Evolutionary conservation across 2,888 invertebrate genomes (phyloP), one percentile per base, ranked within the genome.

Genomic region (Tiphia femorata): DNA sequence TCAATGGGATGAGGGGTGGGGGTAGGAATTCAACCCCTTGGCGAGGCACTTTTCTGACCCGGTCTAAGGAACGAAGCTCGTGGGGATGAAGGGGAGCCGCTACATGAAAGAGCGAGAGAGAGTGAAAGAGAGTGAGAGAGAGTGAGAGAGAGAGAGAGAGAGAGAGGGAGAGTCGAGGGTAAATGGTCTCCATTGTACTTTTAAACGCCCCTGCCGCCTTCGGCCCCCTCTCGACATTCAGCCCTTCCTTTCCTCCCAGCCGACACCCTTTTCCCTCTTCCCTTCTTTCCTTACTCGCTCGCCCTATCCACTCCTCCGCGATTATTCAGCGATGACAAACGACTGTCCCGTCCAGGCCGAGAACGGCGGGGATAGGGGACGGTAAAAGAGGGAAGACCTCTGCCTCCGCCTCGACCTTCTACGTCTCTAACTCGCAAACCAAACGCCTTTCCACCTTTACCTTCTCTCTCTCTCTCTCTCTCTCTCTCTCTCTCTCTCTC

Each of bases 301-400:
- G 46, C 50, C 52, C 43, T n/a, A 43, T n/a, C 49, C 47, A 58
- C 67, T 64, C 64, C 72, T 67, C 55, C 54, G 63, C 72, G 73
- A 78, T 79, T 79, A 79, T 76, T 78, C 76, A 75, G 61, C 70
- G 72, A 77, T 77, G 77, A 78, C 73, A 77, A 77, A 78, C 73
- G 77, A 76, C 66, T 69, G 65, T 65, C 66, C 67, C 67, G 60
- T 65, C 65, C 58, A 60, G 60, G 57, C 53, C 44, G 41, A 57
- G 60, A 55, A n/a, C 67, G 58, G 57, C 61, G 56, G 61, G 52
- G 60, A 43, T 43, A n/a, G n/a, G n/a, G n/a, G n/a, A n/a, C n/a
- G n/a, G n/a, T n/a, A n/a, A n/a, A n/a, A n/a, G n/a, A n/a, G n/a
- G n/a, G n/a, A n/a, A n/a, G n/a, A n/a, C 62, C 58, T 23, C 30